Evolutionary conservation across 2,113 vertebrate species (phyloP), one percentile per base, ranked within the genome.

Genomic region (Sigmodon hispidus): DNA sequence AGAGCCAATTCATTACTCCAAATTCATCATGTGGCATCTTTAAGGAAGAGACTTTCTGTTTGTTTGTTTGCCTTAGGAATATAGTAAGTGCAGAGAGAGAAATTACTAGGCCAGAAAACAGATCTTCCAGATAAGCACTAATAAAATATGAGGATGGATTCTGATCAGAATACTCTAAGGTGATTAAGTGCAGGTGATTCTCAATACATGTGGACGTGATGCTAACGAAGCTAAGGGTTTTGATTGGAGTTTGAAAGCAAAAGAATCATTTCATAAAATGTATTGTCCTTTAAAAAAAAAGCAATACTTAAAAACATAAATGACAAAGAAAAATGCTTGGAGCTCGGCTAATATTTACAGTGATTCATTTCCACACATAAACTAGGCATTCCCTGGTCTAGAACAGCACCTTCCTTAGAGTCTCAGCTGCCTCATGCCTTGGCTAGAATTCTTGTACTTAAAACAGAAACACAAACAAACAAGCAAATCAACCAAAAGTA

Each of bases 61-160:
- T 55, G 50, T 50, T 77, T 52, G 48, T 87, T 81, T 87, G 70
- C 90, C 93, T 97, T 76, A 52, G 94, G 43, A 76, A 96, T 94
- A 92, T 93, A 52, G 11, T 83, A 94, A 92, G 61, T 55, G 2
- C 29, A 72, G 61, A 96, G 80, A 83, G 87, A 92, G 81, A 95
- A 88, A 94, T 93, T 45, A 81, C 67, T 6, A 89, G 90, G 92
- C 93, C 90, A 95, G 72, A 79, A 89, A 87, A 92, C 76, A 92
- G 73, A 79, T 69, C 87, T n/a, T 77, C 21, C 43, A 89, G 93
- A 90, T 93, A 79, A 31, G 15, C 67, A 67, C 72, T 81, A 43
- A 36, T 89, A 17, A 92, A 91, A 75, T 88, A 67, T 3, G 69
- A 26, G 48, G 22, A 83, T 24, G 34, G 43, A 50, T 34, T 77